These are phyloP conservation scores for Volucella inflata DNA, from an alignment of 2,888 invertebrate genomes.

Conservation along the genomic window DNA sequence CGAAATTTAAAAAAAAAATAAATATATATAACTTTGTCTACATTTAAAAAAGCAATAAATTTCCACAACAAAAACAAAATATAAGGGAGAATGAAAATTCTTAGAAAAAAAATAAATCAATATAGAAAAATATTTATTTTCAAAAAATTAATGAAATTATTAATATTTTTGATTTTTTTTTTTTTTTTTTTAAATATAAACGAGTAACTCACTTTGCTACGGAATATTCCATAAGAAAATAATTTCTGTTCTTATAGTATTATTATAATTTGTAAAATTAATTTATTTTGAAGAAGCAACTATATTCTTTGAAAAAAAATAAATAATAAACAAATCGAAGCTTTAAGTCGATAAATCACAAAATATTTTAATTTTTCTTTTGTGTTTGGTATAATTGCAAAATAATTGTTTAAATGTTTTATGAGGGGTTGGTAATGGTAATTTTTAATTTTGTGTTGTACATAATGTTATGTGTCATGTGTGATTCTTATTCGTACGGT, in stretches of 20 bases:
- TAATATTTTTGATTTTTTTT: conserved; percentile 2
- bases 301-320: conserved; percentile 38
- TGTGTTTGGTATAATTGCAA: conserved; percentile 9
- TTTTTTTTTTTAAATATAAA: conserved; percentile 19
- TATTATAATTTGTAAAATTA: neutral
- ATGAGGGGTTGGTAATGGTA: conserved; percentile 5
- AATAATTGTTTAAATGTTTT: neutral
- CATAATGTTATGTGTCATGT: conserved; percentile 2
- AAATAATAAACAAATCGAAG: conserved; percentile 44
- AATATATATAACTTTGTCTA: conserved; percentile 48
- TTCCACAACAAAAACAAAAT: conserved; percentile 44
- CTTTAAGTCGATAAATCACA: conserved; percentile 46
- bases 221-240: conserved; percentile 50
- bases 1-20: conserved; percentile 23
- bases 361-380: conserved; percentile 17
- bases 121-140: neutral
- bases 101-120: conserved; percentile 2
- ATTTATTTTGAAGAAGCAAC: conserved; percentile 67
- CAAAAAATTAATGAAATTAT: conserved; percentile 9
- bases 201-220: conserved; percentile 63
- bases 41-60: conserved; percentile 65
- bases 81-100: conserved; percentile 10
- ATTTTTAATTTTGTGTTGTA: conserved; percentile 12
- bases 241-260: conserved; percentile 1
- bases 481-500: conserved; percentile 12